phyloP scores from a whole-genome alignment of 2,888 invertebrate genomes.

The Drosophila kambysellisi region DNA sequence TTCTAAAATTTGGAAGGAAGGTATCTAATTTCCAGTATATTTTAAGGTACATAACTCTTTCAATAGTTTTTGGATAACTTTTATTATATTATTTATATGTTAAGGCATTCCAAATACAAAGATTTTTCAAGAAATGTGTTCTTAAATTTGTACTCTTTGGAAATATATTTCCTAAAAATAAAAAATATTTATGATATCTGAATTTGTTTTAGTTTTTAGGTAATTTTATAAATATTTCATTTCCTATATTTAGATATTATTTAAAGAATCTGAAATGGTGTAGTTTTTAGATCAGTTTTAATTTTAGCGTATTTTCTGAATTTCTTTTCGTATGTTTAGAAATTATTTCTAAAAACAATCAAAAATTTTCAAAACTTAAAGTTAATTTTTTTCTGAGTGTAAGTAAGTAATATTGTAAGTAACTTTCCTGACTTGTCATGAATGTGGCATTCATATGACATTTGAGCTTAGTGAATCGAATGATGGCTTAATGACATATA shows the following conservation, averaged over 20 bases:
- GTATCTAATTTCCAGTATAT: neutral
- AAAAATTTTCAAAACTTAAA: neutral
- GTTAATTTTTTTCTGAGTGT: neutral
- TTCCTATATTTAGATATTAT: neutral
- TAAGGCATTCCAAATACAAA: neutral
- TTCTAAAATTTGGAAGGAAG: neutral
- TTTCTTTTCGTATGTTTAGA: neutral
- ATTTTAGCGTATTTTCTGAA: neutral
- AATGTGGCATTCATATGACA: neutral
- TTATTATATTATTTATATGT: neutral
- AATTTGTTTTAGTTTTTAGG: neutral
- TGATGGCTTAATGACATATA: constrained; percentile 25
- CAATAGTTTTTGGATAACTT: too few relatives aligned
- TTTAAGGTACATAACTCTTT: neutral
- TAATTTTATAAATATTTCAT: fast-evolving
- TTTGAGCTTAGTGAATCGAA: constrained; percentile 15
- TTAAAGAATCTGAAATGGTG: neutral
- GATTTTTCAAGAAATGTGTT: neutral
- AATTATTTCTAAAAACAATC: neutral
- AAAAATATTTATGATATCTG: neutral
- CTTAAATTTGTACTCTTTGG: neutral
- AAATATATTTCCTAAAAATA: neutral
- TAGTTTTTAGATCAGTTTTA: too few relatives aligned
- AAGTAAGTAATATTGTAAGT: neutral
- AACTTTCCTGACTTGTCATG: constrained; percentile 11